A percentile compares a stretch with the other conserved stretches of the same genome.
phyloP scores from a whole-genome alignment of 2,113 vertebrate genomes.

The Chrysochloris asiatica region DNA sequence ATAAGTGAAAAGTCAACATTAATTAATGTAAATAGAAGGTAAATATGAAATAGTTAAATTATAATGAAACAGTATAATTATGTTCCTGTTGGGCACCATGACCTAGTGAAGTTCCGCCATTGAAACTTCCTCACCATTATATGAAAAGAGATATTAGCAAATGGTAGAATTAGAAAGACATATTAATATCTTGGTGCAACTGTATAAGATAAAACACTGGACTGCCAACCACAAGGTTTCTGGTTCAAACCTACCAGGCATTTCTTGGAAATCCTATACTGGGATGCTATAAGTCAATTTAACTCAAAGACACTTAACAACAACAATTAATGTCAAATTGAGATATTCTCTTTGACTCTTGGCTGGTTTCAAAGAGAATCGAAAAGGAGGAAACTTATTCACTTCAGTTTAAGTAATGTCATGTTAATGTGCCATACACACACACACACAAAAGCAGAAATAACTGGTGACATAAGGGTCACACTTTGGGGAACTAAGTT shows the following conservation, averaged over 20 bases:
- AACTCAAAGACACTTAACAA: no score
- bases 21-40: not conserved
- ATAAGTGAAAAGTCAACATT: not conserved
- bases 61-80: no score
- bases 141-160: not conserved
- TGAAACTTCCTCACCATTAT: not conserved
- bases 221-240: no score
- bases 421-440: not conserved
- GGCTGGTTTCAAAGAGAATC: not conserved
- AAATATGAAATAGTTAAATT: not conserved
- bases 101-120: not conserved
- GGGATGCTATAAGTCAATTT: no score
- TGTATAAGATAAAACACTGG: no score
- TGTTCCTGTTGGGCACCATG: not conserved
- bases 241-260: no score
- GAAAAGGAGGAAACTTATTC: not conserved
- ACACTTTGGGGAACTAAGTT: not conserved
- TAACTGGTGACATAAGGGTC: not conserved
- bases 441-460: not conserved
- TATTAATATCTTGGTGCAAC: no score
- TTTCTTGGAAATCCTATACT: no score
- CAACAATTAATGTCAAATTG: not conserved
- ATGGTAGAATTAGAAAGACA: not conserved
- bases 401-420: not conserved
- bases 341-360: not conserved